Evolutionary conservation across 37 sponge, comb jelly and placozoan genomes (phyloP).

Genomic region (Aphrocallistes beatrix): DNA sequence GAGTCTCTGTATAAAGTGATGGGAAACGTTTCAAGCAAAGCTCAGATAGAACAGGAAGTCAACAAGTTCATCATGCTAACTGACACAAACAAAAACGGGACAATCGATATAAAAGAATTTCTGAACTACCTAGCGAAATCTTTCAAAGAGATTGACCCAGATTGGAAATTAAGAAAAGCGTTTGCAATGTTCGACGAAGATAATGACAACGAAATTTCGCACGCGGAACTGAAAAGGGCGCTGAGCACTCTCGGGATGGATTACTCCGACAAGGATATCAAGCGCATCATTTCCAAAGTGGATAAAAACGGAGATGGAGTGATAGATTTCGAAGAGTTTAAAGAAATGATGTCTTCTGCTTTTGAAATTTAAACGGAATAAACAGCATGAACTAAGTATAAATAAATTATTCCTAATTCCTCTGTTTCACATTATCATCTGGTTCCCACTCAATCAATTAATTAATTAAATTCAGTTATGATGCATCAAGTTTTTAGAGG

Average conservation of each 20-base stretch:
- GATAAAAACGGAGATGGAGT: constrained; percentile 13
- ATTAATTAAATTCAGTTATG: too few species aligned
- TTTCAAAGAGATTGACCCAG: background rate
- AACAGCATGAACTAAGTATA: too few species aligned
- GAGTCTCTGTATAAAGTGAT: background rate
- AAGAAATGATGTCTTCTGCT: constrained; percentile 18
- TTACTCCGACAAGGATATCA: background rate
- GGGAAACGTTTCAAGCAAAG: background rate
- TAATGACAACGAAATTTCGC: constrained; percentile 4
- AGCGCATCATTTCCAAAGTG: background rate
- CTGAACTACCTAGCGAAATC: background rate
- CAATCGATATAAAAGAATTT: background rate
- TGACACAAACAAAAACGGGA: background rate
- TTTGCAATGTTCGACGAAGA: background rate
- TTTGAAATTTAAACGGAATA: too few species aligned
- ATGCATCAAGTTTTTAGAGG: too few species aligned
- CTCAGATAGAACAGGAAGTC: background rate
- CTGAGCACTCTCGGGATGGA: background rate
- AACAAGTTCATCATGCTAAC: background rate
- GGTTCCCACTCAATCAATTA: too few species aligned
- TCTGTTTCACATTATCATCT: too few species aligned
- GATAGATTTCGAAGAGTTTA: background rate
- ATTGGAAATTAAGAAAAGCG: background rate
- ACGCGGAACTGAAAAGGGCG: background rate
- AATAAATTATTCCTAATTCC: too few species aligned